These are phyloP conservation scores for Sarcoramphus papa DNA, from an alignment of 2,797 vertebrate species.

Conservation along the genomic window DNA sequence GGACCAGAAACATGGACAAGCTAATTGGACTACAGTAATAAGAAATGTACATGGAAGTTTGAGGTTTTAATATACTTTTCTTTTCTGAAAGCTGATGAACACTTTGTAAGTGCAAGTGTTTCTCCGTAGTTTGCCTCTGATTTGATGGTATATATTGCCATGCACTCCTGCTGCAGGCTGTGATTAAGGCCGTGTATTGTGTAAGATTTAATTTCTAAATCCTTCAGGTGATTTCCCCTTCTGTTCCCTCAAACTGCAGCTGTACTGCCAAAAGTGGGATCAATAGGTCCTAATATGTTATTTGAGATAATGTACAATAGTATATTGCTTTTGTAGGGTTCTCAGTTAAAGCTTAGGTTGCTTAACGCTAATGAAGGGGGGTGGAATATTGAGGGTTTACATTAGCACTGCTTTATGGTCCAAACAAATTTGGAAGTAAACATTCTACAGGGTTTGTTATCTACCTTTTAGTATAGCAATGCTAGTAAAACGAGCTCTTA, in stretches of 20 bases:
- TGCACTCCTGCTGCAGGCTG: neutral
- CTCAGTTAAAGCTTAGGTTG: neutral
- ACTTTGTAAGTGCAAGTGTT: neutral
- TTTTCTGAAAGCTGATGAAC: neutral
- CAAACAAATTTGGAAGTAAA: neutral
- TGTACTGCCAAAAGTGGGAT: neutral
- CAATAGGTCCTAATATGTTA: neutral
- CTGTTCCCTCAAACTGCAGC: neutral
- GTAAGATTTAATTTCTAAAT: neutral
- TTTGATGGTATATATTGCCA: neutral
- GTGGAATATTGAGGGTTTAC: neutral
- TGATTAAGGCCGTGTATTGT: neutral
- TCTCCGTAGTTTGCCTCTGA: neutral
- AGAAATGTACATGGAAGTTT: neutral
- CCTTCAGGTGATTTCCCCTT: neutral
- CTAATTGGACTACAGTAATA: neutral
- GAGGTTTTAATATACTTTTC: neutral
- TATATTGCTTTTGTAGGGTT: neutral
- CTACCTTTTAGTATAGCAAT: neutral
- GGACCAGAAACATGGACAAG: neutral
- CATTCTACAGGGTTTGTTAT: neutral
- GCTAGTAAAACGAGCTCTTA: neutral
- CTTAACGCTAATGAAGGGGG: neutral
- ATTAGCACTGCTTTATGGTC: neutral
- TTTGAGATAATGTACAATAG: neutral